Evolutionary conservation across 2,888 invertebrate genomes (phyloP).

Genomic region (Ecdyonurus torrentis): DNA sequence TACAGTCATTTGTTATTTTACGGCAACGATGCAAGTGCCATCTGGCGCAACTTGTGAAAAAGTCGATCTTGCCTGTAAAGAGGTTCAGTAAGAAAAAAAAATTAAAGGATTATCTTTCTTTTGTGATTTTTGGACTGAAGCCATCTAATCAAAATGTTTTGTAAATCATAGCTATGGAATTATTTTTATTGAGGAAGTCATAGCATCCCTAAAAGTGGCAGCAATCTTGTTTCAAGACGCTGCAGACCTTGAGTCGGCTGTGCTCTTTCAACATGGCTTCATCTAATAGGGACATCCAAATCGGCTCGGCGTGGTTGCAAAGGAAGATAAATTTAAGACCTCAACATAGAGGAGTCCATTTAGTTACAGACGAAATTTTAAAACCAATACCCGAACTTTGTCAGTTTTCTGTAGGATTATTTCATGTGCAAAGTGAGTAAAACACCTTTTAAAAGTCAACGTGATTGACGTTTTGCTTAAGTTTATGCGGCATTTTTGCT

Average conservation of each 20-base stretch:
- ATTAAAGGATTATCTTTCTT: not conserved
- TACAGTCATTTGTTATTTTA: not conserved
- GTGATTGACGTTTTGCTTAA: not conserved
- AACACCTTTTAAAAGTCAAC: not conserved
- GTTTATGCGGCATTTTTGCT: not conserved
- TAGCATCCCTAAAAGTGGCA: not conserved
- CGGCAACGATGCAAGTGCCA: slow-evolving; percentile 1
- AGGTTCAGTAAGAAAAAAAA: not conserved
- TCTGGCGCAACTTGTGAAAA: not conserved
- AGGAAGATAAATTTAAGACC: slow-evolving; percentile 90
- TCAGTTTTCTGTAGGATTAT: slow-evolving; percentile 87
- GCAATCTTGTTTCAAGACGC: not conserved
- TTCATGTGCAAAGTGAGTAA: slow-evolving; percentile 91
- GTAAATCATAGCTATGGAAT: not conserved
- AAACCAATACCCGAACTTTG: slow-evolving; percentile 87
- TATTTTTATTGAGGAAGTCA: not conserved
- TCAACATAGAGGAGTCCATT: slow-evolving; percentile 91
- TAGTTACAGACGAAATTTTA: slow-evolving; percentile 91
- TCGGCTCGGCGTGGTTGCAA: slow-evolving; percentile 96
- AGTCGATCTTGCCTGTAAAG: not conserved
- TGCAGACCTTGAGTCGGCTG: not conserved
- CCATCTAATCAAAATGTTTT: not conserved
- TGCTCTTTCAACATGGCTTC: slow-evolving; percentile 52
- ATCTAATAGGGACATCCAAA: slow-evolving; percentile 76
- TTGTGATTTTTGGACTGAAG: not conserved